These are phyloP conservation scores for Axea sp. DNA, from an alignment of 2,888 invertebrate genomes.

Conservation along the genomic window DNA sequence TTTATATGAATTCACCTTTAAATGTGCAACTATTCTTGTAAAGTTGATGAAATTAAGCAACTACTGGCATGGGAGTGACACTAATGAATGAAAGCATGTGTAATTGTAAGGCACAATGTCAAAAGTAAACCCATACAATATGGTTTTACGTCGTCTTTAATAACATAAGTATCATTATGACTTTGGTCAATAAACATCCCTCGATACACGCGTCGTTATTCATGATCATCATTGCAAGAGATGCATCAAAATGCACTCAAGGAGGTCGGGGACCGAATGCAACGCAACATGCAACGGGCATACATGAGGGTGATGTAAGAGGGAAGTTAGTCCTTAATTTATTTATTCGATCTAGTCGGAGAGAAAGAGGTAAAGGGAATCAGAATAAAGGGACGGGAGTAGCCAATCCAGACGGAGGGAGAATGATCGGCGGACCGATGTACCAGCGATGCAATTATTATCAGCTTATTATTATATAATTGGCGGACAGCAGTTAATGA, in stretches of 20 bases:
- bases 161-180: constrained; percentile 58
- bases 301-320: constrained; percentile 69
- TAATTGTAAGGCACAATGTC: not conserved
- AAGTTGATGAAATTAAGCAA: too few species aligned
- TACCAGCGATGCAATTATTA: constrained; percentile 78
- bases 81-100: too few species aligned
- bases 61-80: too few species aligned
- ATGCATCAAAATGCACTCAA: constrained; percentile 63
- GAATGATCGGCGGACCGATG: constrained; percentile 70
- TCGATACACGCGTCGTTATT: constrained; percentile 45
- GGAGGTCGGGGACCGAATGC: constrained; percentile 61
- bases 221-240: constrained; percentile 49
- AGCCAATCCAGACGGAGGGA: constrained; percentile 38
- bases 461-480: constrained; percentile 79
- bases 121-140: constrained; percentile 17
- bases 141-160: constrained; percentile 49
- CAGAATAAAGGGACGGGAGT: not conserved
- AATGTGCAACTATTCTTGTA: too few species aligned
- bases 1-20: too few species aligned
- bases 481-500: constrained; percentile 76
- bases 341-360: constrained; percentile 68
- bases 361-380: constrained; percentile 40
- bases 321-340: constrained; percentile 75
- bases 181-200: constrained; percentile 42
- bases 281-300: constrained; percentile 45